Evolutionary conservation across 2,888 invertebrate genomes (phyloP).

Genomic region (Abscondita cerata): DNA sequence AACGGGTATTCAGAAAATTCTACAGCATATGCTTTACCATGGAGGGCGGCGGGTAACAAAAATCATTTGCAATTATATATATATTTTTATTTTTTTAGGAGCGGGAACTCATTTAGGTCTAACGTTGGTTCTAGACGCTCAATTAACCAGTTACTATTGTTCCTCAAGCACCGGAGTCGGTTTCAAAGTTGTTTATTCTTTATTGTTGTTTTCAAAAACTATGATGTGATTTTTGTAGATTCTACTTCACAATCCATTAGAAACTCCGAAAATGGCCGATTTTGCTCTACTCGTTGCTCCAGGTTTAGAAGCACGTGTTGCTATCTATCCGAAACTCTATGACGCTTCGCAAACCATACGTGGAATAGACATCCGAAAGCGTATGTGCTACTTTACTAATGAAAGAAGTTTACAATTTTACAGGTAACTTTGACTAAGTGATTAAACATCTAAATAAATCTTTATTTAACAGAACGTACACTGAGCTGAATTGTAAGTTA

Average conservation of each 20-base stretch:
- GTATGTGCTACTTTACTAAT: slow-evolving; percentile 76
- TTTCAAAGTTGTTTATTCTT: slow-evolving; percentile 67
- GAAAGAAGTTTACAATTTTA: slow-evolving; percentile 76
- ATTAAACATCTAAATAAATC: not conserved
- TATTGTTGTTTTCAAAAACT: no score
- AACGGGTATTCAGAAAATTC: slow-evolving; percentile 62
- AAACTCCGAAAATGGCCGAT: slow-evolving; percentile 80
- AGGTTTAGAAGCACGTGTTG: slow-evolving; percentile 74
- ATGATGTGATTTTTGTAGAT: slow-evolving; percentile 65
- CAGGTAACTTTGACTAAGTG: slow-evolving; percentile 46
- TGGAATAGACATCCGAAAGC: slow-evolving; percentile 65
- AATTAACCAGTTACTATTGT: slow-evolving; percentile 78
- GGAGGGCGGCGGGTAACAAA: slow-evolving; percentile 48
- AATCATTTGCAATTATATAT: no score
- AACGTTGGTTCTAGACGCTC: slow-evolving; percentile 75
- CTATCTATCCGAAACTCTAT: slow-evolving; percentile 71
- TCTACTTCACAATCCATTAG: slow-evolving; percentile 80
- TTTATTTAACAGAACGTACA: slow-evolving; percentile 68
- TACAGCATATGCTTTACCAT: slow-evolving; percentile 43
- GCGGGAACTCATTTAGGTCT: slow-evolving; percentile 78
- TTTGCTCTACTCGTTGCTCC: slow-evolving; percentile 76
- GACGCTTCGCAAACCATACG: slow-evolving; percentile 67
- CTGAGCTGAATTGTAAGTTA: slow-evolving; percentile 78
- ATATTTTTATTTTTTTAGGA: slow-evolving; percentile 58
- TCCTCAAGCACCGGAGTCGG: slow-evolving; percentile 77